Conservation (phyloP, 2,113 vertebrate genomes). For the Ptyas mucosa region DNA sequence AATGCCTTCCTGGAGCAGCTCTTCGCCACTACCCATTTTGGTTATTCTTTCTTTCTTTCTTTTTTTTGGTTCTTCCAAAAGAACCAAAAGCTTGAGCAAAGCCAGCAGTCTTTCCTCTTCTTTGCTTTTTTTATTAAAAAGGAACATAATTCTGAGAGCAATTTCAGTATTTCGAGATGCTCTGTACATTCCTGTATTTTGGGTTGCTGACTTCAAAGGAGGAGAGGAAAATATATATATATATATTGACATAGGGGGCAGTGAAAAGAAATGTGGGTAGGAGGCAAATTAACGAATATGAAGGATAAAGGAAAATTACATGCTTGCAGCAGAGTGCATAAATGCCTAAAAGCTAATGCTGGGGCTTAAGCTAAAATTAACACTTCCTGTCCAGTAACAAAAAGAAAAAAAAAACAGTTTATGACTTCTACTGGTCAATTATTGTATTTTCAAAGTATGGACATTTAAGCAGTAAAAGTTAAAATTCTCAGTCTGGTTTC, state of each 20-base stretch:
- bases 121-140: background rate
- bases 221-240: no score
- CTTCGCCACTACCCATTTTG: background rate
- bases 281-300: background rate
- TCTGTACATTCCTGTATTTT: background rate
- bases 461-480: background rate
- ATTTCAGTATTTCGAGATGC: background rate
- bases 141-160: background rate
- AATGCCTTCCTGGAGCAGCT: background rate
- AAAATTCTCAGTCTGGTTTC: background rate
- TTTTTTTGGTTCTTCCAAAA: no score
- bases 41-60: background rate
- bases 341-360: background rate
- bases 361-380: background rate
- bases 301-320: background rate
- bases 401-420: background rate
- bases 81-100: background rate
- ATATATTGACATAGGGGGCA: no score
- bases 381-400: background rate
- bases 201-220: background rate
- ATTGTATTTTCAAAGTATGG: background rate
- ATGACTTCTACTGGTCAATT: background rate
- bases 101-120: background rate
- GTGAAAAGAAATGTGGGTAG: background rate
- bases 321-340: background rate